Base-by-base conservation (phyloP, 2,113 vertebrate genomes). In the Papio anubis region DNA sequence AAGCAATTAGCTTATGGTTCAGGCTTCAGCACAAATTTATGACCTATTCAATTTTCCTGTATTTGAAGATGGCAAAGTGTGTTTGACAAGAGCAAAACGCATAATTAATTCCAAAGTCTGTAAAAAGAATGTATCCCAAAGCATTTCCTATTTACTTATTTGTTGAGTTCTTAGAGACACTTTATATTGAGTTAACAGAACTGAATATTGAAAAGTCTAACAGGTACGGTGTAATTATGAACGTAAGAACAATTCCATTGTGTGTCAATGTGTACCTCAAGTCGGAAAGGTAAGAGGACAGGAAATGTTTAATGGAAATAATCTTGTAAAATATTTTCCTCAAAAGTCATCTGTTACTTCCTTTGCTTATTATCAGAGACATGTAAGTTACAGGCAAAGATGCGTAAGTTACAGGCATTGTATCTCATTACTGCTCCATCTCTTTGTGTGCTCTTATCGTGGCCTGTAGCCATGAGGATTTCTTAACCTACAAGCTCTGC, bases 61-160 rank as follows among this genome's bases (percentile, higher is more conserved):
- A 23, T 96, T 92, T 86, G 83, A 96, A 93, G 75, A 81, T 32
- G 55, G 38, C 32, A 70, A 95, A 97, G 32, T 27, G 3, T 87
- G 45, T 61, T 89, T 78, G 75, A 89, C 30, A 93, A 72, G 81
- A 75, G 25, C 38, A 92, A 92, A 84, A 80, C 38, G 5, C 2
- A 6, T n/a, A 43, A 87, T 90, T 76, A 93, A 78, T 72, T 95
- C 32, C 30, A 35, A 93, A 80, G 32, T 86, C 50, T 94, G 57
- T 59, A 30, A 73, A 88, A 79, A 72, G 30, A 48, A 70, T 17
- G 13, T 50, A 25, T 61, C 38, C 32, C 50, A 38, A 9, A 85
- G 32, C 21, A 59, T 68, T 90, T 95, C 23, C 88, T 70, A 85
- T 79, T 93, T 94, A 68, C 50, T 93, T 72, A 82, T 38, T 94